Evolutionary conservation across 2,113 vertebrate genomes (phyloP), one percentile per base, ranked within the genome.

Genomic region (Chrysemys picta): DNA sequence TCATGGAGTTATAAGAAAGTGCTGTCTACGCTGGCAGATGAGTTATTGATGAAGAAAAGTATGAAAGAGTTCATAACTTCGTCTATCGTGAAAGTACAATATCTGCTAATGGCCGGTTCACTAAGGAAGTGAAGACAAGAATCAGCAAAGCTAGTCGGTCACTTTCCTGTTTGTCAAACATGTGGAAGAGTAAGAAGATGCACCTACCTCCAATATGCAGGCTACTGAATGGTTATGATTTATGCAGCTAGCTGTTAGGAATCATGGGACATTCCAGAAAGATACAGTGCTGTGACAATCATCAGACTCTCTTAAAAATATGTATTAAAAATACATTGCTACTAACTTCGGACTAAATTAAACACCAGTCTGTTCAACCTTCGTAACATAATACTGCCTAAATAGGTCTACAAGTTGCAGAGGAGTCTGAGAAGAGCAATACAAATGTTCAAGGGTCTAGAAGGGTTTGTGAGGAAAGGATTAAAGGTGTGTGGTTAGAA

Each of bases 261-360:
- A 91, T 87, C 65, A 94, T 91, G 95, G 45, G 65, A n/a, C 93
- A 94, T 93, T 95, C 81, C 56, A 96, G 87, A 92, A 95, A 89
- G 49, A 93, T 35, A 54, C 79, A 65, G 50, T 85, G 50, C 80
- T 93, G 9, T 2, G 59, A 93, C 31, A 96, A 89, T 87, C 80
- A 49, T 42, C n/a, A 24, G 50, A 38, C 12, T 86, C 6, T 94
- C 38, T n/a, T 92, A 49, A 95, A 95, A 97, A 96, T 96, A 92
- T 94, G 97, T 96, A 82, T 96, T 95, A 65, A 96, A 95, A 96
- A 97, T 96, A 65, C 62, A 96, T 95, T 89, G 52, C 90, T 91
- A 53, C 81, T 92, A 78, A 91, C 85, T 95, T 95, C 56, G 16
- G 89, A 80, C 35, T 62, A 92, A 93, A 94, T 93, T 47, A 96